Conservation (phyloP, 2,888 invertebrate species). For the Osmoderma eremita region DNA sequence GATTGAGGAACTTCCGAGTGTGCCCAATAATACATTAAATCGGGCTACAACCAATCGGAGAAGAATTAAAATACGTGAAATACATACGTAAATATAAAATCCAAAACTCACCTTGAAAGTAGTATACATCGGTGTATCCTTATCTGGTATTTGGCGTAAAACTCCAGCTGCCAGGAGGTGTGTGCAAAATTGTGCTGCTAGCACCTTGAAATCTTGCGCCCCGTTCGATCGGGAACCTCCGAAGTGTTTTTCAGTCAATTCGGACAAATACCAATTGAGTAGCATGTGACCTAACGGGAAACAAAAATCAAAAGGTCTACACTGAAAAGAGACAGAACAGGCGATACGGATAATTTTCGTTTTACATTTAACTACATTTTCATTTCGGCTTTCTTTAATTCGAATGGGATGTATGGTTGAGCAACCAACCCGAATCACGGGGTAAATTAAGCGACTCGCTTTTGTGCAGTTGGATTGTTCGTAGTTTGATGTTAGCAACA, state of each 20-base stretch:
- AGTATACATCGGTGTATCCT: conserved; percentile 73
- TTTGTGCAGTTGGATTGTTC: background rate
- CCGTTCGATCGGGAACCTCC: conserved; percentile 69
- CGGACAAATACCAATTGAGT: conserved; percentile 87
- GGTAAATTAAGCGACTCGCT: conserved; percentile 3
- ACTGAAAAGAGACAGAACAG: conserved; percentile 1
- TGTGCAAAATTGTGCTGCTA: conserved; percentile 87
- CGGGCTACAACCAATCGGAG: conserved; percentile 72
- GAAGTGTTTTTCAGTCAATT: conserved; percentile 77
- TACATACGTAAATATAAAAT: no score
- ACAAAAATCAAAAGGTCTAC: conserved; percentile 25
- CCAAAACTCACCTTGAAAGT: conserved; percentile 78
- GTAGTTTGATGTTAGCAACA: background rate
- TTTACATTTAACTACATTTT: conserved; percentile 5
- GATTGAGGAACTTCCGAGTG: conserved; percentile 78
- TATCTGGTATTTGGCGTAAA: conserved; percentile 80
- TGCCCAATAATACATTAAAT: conserved; percentile 92
- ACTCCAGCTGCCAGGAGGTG: conserved; percentile 89
- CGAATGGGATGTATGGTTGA: conserved; percentile 30
- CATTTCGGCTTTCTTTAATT: conserved; percentile 14
- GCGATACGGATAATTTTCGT: conserved; percentile 13
- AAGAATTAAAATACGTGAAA: conserved; percentile 24
- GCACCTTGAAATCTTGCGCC: conserved; percentile 77
- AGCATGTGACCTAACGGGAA: conserved; percentile 83
- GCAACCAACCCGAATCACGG: conserved; percentile 23